A percentile compares a stretch with the other conserved stretches of the same genome.
Conservation (phyloP, 2,888 invertebrate species). For the Prenolepis imparis region DNA sequence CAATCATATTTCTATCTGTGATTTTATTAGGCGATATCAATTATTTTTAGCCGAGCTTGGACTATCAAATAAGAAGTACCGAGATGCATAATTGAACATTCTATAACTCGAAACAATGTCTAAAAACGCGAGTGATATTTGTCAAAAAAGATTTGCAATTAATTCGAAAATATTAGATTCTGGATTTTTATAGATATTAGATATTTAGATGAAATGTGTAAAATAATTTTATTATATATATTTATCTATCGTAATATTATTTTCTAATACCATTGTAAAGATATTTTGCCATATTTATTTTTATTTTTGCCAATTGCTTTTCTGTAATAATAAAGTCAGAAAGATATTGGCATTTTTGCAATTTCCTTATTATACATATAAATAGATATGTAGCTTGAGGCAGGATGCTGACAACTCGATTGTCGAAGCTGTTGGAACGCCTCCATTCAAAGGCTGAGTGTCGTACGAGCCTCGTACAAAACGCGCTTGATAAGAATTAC, state of each 20-base stretch:
- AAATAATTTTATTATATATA: not conserved
- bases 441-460: slow-evolving; percentile 76
- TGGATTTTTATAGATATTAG: not conserved
- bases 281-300: slow-evolving; percentile 1
- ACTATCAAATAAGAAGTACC: slow-evolving; percentile 28
- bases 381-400: slow-evolving; percentile 59
- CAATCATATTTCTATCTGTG: not conserved
- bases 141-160: not conserved
- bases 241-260: not conserved
- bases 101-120: not conserved
- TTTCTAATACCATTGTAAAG: not conserved
- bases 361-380: slow-evolving; percentile 56
- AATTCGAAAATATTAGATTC: not conserved
- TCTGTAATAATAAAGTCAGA: not conserved
- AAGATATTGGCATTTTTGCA: slow-evolving; percentile 26
- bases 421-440: slow-evolving; percentile 75
- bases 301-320: not conserved
- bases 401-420: slow-evolving; percentile 80
- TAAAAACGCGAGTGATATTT: not conserved
- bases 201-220: not conserved
- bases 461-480: slow-evolving; percentile 79
- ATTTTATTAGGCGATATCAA: not conserved
- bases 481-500: slow-evolving; percentile 78
- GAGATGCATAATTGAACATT: slow-evolving; percentile 13
- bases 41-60: not conserved